Conservation (phyloP, 2,888 invertebrate species). For the Ptilodon capucinus region DNA sequence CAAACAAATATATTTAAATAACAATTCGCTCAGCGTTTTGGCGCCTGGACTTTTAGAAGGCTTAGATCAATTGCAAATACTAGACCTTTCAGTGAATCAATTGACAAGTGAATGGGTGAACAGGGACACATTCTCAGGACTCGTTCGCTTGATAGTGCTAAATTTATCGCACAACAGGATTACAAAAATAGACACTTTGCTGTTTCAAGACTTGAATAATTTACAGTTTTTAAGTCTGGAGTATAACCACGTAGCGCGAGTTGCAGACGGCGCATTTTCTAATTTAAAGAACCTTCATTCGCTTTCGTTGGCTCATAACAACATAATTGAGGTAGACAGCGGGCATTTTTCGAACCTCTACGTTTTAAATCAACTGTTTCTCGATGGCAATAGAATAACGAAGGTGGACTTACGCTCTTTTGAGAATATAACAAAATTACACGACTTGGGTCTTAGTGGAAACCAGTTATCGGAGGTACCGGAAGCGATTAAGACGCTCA, state of each 20-base stretch:
- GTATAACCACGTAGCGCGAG: conserved; percentile 86
- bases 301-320: conserved; percentile 88
- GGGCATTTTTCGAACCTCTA: conserved; percentile 88
- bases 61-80: conserved; percentile 87
- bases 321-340: conserved; percentile 85
- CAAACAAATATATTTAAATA: conserved; percentile 88
- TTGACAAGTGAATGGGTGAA: conserved; percentile 90
- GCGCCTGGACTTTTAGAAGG: conserved; percentile 89
- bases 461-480: conserved; percentile 88
- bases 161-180: conserved; percentile 89
- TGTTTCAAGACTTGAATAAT: conserved; percentile 89
- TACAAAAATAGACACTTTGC: conserved; percentile 86
- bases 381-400: conserved; percentile 89
- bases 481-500: conserved; percentile 86
- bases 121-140: conserved; percentile 88
- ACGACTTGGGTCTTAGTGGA: conserved; percentile 89
- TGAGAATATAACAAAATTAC: conserved; percentile 89
- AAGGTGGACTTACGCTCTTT: conserved; percentile 87
- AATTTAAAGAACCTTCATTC: conserved; percentile 90
- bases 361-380: conserved; percentile 87
- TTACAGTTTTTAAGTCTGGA: conserved; percentile 89
- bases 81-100: conserved; percentile 89
- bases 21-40: conserved; percentile 89
- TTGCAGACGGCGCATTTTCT: conserved; percentile 88
- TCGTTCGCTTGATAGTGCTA: conserved; percentile 88